Evolutionary conservation across 1,140 invertebrate genomes (phyloP).

Genomic region (Chironomus tepperi): DNA sequence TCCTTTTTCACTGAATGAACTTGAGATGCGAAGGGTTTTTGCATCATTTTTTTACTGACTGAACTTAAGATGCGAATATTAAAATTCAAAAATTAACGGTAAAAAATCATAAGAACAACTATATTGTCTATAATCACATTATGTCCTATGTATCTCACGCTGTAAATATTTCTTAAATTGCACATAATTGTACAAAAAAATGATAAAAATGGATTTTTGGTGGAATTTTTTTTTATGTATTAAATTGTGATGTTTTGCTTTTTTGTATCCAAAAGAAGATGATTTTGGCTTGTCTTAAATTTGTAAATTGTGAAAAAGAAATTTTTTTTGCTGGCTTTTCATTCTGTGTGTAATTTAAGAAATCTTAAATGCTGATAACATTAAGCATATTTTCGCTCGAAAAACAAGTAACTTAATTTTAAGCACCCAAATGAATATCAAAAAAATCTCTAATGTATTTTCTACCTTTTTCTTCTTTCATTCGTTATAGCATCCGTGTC

Average conservation of each 20-base stretch:
- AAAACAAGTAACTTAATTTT: not conserved
- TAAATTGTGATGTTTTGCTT: not conserved
- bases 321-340: not conserved
- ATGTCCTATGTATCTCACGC: not conserved
- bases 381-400: not conserved
- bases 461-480: slow-evolving; percentile 15
- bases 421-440: not conserved
- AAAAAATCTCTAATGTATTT: not conserved
- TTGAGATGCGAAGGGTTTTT: too few species aligned
- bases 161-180: slow-evolving; percentile 24
- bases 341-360: slow-evolving; percentile 17
- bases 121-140: too few species aligned
- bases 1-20: too few species aligned
- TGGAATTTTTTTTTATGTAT: not conserved
- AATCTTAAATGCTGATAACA: not conserved
- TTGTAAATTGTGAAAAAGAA: not conserved
- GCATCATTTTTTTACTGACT: too few species aligned
- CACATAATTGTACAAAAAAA: slow-evolving; percentile 20
- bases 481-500: slow-evolving; percentile 37
- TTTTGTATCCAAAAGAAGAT: not conserved
- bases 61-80: too few species aligned
- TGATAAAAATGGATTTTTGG: slow-evolving; percentile 5
- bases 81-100: too few species aligned
- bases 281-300: not conserved
- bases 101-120: too few species aligned